Base-by-base conservation (phyloP, 2,888 invertebrate genomes). In the Venusia cambrica region DNA sequence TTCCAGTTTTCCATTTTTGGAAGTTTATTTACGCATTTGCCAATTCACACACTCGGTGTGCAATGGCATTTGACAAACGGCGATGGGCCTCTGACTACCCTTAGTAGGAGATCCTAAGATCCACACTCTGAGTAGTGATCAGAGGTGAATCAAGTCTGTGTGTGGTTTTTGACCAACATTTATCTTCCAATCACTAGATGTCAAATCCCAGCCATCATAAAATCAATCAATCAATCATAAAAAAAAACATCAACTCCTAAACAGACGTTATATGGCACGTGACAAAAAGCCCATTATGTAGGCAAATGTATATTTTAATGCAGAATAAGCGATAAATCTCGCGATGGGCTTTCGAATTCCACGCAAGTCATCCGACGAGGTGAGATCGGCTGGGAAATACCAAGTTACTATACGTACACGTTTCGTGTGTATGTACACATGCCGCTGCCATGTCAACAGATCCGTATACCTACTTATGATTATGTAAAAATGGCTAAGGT, bases 271-370 rank as follows among this genome's bases (percentile, higher is more conserved):
- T 73, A 69, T 76, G 75, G 73, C 77, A 81, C 81, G 77, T 69
- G 81, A 77, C 80, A 80, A 83, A 84, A 84, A 80, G 66, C 65
- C 73, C 79, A 83, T 83, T 83, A 79, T 67, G 70, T 73, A 84
- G 76, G 77, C 78, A 80, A 81, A 80, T 80, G 79, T 81, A 79
- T 83, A 83, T 83, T 80, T 84, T 78, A 83, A 84, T 80, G 76
- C 74, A 80, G 79, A 84, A 83, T 81, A 79, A 77, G 79, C 84
- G 74, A 87, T 85, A 84, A 85, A 87, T 87, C 84, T 83, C 74
- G 71, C 70, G 73, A 78, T 83, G 85, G 80, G 85, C 85, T 87
- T 87, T 85, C 85, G 77, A 87, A 87, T 85, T 84, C 85, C 85
- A 73, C 80, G 73, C 83, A 80, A 83, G 81, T 78, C 78, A 81